A percentile compares a stretch with the other conserved stretches of the same genome.
Evolutionary conservation across 2,113 vertebrate genomes (phyloP).

Genomic region (Eidolon helvum): DNA sequence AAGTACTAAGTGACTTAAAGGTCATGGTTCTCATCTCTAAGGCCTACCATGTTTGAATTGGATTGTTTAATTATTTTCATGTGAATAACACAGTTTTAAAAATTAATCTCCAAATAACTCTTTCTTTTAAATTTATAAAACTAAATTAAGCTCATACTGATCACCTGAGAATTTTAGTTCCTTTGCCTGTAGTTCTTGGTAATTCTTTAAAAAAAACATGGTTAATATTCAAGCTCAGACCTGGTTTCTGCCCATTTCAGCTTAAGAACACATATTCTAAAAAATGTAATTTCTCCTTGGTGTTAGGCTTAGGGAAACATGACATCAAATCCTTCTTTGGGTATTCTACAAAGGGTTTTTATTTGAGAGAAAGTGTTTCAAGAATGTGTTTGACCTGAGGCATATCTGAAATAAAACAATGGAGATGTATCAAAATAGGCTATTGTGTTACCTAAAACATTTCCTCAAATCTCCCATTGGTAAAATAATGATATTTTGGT

Average conservation of each 20-base stretch:
- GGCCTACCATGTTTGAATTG: background rate
- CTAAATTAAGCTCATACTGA: background rate
- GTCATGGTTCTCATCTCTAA: background rate
- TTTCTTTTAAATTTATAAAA: constrained; percentile 5
- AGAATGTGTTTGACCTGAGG: constrained; percentile 65
- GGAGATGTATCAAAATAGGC: constrained; percentile 61
- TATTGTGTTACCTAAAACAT: constrained; percentile 64
- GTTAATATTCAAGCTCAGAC: background rate
- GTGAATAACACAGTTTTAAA: background rate
- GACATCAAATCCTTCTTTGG: constrained; percentile 31
- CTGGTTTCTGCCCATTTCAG: background rate
- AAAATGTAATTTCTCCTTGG: background rate
- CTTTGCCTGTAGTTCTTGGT: background rate
- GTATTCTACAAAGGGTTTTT: constrained; percentile 50
- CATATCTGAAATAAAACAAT: constrained; percentile 65
- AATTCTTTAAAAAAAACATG: constrained; percentile 5
- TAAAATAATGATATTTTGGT: constrained; percentile 67
- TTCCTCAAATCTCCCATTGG: constrained; percentile 61
- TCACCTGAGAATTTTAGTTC: background rate
- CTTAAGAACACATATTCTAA: background rate
- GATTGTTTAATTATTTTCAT: constrained; percentile 20
- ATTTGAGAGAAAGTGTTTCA: constrained; percentile 53
- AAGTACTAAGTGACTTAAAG: background rate
- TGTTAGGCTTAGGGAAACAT: constrained; percentile 39
- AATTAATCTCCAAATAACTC: background rate